A percentile compares a stretch with the other conserved stretches of the same genome.
These are phyloP conservation scores for Lepilemur septentrionalis DNA, from an alignment of 2,797 vertebrate genomes.

Conservation along the genomic window DNA sequence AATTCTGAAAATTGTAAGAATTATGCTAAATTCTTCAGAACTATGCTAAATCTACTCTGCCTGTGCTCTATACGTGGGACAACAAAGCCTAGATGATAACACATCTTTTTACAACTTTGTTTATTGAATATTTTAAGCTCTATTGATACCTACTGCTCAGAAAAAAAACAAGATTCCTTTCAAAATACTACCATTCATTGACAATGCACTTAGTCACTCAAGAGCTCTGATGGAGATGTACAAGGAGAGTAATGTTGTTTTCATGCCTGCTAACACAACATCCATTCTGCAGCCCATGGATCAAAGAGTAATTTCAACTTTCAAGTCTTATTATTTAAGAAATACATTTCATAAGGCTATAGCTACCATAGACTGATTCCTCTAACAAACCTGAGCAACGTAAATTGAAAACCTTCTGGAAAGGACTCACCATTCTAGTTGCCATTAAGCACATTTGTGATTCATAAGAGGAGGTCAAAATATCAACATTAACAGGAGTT, in stretches of 20 bases:
- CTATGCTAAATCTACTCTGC: background rate
- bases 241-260: background rate
- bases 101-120: background rate
- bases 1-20: background rate
- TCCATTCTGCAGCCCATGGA: background rate
- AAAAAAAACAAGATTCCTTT: too few species aligned
- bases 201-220: background rate
- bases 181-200: background rate
- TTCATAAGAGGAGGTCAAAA: background rate
- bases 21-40: too few species aligned
- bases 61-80: background rate
- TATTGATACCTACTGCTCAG: background rate
- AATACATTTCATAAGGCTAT: background rate
- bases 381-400: background rate
- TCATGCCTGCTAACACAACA: background rate
- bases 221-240: background rate
- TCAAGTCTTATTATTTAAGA: background rate
- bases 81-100: background rate
- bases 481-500: background rate
- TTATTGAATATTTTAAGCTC: background rate
- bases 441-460: background rate
- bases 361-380: background rate
- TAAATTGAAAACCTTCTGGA: background rate
- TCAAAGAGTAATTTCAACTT: background rate
- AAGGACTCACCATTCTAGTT: background rate